Conservation (phyloP, 2,797 vertebrate genomes). For the Melanotaenia pygmaea region DNA sequence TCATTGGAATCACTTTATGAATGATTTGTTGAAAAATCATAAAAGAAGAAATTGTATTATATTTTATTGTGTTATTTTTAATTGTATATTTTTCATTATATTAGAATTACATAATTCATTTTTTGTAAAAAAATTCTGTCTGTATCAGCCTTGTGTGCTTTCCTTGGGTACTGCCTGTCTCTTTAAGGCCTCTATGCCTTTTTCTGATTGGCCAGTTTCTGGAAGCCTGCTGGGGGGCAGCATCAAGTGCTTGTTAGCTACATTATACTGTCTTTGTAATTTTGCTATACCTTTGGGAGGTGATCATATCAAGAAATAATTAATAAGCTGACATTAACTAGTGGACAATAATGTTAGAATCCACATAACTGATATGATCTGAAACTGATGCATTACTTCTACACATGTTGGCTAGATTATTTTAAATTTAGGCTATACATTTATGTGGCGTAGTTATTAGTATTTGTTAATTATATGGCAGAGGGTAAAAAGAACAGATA, state of each 20-base stretch:
- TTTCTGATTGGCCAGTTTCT: slow-evolving; percentile 9
- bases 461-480: background rate
- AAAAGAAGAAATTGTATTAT: background rate
- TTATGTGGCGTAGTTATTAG: too few relatives aligned
- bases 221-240: background rate
- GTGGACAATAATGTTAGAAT: too few relatives aligned
- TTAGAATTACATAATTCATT: background rate
- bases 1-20: background rate
- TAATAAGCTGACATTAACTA: too few relatives aligned
- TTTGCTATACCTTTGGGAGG: too few relatives aligned
- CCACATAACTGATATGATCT: too few relatives aligned
- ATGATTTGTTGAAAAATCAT: background rate
- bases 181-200: too few relatives aligned
- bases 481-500: background rate
- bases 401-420: too few relatives aligned
- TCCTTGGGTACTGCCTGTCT: background rate
- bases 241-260: background rate
- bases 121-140: background rate
- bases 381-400: background rate
- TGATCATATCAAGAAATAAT: background rate
- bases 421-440: background rate
- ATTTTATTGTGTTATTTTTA: background rate
- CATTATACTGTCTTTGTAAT: background rate
- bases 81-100: background rate
- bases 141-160: background rate